Conservation (phyloP, 2,113 vertebrate genomes). For the human (Homo sapiens) region DNA sequence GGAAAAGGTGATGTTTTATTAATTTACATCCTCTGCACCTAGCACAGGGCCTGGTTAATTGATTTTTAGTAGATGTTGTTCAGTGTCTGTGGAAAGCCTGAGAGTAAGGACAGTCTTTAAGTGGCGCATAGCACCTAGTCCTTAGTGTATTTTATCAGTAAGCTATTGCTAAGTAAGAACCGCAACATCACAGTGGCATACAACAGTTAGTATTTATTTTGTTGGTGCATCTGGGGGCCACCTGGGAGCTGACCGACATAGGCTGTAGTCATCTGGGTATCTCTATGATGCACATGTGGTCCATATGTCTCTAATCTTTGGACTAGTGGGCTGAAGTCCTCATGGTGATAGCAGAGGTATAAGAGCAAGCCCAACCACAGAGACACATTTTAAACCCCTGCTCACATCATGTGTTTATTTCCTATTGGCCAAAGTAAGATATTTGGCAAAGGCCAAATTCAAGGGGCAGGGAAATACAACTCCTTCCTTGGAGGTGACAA, state of each 20-base stretch:
- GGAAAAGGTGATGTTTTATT: not conserved
- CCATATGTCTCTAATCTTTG: not conserved
- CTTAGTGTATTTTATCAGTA: slow-evolving; percentile 19
- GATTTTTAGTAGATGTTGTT: not conserved
- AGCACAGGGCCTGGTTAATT: not conserved
- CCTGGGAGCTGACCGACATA: not conserved
- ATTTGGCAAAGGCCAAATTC: not conserved
- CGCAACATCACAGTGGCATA: not conserved
- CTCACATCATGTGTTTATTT: not conserved
- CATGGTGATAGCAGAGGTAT: not conserved
- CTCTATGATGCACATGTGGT: not conserved
- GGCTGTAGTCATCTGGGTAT: not conserved
- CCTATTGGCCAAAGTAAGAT: not conserved
- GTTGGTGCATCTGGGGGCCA: not conserved
- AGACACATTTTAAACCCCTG: not conserved
- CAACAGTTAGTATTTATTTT: slow-evolving; percentile 3
- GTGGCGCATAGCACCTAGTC: not conserved
- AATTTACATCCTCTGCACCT: not conserved
- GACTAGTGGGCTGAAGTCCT: not conserved
- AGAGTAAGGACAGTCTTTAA: not conserved
- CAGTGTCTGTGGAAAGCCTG: not conserved
- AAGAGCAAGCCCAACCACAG: not conserved
- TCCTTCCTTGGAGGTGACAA: not conserved
- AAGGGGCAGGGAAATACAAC: not conserved
- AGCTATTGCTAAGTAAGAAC: not conserved